phyloP scores from a whole-genome alignment of 2,113 vertebrate species.

The Barnardius zonarius region DNA sequence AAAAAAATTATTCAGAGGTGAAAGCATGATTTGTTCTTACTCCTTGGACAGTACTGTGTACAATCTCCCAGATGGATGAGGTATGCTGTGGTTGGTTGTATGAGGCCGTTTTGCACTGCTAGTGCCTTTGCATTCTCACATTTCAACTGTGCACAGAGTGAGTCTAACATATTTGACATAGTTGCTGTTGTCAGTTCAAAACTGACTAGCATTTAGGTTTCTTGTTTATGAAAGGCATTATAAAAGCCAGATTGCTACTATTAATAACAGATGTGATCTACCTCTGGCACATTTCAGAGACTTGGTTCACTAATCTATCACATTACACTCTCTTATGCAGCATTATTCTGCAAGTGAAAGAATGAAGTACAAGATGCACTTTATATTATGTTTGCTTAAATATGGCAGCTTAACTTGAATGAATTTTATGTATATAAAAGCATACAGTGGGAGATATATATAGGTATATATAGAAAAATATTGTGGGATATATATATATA shows the following conservation, averaged over 20 bases:
- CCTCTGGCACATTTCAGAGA: not conserved
- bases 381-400: not conserved
- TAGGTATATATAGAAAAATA: not conserved
- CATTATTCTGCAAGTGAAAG: not conserved
- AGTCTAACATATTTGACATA: not conserved
- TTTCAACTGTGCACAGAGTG: not conserved
- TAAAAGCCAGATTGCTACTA: not conserved
- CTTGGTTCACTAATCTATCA: not conserved
- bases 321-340: not conserved
- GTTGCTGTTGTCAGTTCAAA: not conserved
- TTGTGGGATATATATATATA: not conserved
- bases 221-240: not conserved
- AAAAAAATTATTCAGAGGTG: not conserved
- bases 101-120: not conserved
- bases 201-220: not conserved
- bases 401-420: not conserved
- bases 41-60: not conserved
- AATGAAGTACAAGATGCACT: not conserved
- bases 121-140: not conserved
- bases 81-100: not conserved
- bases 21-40: not conserved
- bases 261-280: slow-evolving; percentile 2
- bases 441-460: not conserved
- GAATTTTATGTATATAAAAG: not conserved
- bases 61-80: not conserved